Evolutionary conservation across 2,113 vertebrate species (phyloP), one percentile per base, ranked within the genome.

Genomic region (Perccottus glenii): DNA sequence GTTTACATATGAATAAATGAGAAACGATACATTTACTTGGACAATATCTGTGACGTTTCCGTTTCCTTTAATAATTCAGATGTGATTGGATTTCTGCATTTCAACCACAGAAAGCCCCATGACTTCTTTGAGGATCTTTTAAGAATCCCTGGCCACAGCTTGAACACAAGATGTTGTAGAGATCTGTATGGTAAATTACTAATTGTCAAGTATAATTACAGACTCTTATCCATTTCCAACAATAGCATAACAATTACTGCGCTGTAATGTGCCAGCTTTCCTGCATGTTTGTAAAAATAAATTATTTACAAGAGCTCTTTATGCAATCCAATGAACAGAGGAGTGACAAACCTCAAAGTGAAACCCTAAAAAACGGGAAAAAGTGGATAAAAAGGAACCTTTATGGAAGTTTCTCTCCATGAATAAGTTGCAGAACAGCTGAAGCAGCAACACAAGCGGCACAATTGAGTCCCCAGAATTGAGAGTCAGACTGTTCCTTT

Each of bases 351-450:
- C 60, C 69, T 45, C 57, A 15, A 32, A 61, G 49, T 61, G 51
- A 64, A 48, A 63, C 72, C 65, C 73, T 8, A 46, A 55, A 68
- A 51, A 71, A 81, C 62, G 19, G 38, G 65, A 64, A 72, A 48
- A 60, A 65, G 56, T 35, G 43, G 62, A 73, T 70, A 64, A 80
- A 27, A 65, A 73, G 50, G 43, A 40, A 16, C 64, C 16, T 72
- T 70, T 65, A 59, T 53, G 27, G 27, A 47, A 16, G 57, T 75
- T 59, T 72, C 33, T 6, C 48, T 11, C 44, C 52, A 50, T 80
- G 70, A 82, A 77, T 60, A 67, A 58, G 43, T 11, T 64, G 63
- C 48, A 77, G 67, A 79, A 70, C 11, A 70, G 73, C 76, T 75
- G 76, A 80, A 69, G 59, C 65, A 77, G 73, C 75, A 75, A 56